A percentile compares a stretch with the other conserved stretches of the same genome.
Evolutionary conservation across 2,888 invertebrate genomes (phyloP).

Genomic region (Machimus rusticus): DNA sequence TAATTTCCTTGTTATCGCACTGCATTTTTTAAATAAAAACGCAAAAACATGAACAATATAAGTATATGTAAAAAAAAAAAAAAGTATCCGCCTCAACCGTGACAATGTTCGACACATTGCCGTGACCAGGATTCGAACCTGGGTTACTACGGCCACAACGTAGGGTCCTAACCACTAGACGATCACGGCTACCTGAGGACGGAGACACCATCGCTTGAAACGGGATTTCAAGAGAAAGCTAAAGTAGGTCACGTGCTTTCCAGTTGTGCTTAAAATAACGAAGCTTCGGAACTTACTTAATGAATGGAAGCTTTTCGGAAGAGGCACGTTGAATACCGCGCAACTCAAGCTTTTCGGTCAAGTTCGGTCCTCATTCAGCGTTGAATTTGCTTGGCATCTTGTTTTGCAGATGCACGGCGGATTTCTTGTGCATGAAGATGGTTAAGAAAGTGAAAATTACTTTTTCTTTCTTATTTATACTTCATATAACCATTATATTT

Average conservation of each 20-base stretch:
- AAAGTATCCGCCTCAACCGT: not conserved
- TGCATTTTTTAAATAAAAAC: not conserved
- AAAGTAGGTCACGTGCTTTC: not conserved
- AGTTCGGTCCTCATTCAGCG: not conserved
- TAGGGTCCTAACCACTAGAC: constrained; percentile 43
- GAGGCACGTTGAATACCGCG: not conserved
- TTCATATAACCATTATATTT: too few relatives aligned
- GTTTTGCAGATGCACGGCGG: too few relatives aligned
- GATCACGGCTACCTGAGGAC: constrained; percentile 37
- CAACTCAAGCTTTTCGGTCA: not conserved
- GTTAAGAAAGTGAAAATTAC: too few relatives aligned
- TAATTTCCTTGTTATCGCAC: too few relatives aligned
- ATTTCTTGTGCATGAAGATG: too few relatives aligned
- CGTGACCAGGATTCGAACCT: constrained; percentile 44
- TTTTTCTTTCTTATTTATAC: too few relatives aligned
- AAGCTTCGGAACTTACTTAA: not conserved
- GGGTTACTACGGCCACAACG: constrained; percentile 43
- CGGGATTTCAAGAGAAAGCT: not conserved
- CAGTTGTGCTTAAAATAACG: not conserved
- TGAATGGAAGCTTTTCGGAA: not conserved
- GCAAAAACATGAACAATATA: not conserved
- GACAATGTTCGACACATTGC: constrained; percentile 37
- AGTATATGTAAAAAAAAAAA: not conserved
- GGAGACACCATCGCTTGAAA: not conserved
- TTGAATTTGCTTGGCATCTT: too few relatives aligned